Base-by-base conservation (phyloP, 1,140 invertebrate genomes). In the Panulirus ornatus region DNA sequence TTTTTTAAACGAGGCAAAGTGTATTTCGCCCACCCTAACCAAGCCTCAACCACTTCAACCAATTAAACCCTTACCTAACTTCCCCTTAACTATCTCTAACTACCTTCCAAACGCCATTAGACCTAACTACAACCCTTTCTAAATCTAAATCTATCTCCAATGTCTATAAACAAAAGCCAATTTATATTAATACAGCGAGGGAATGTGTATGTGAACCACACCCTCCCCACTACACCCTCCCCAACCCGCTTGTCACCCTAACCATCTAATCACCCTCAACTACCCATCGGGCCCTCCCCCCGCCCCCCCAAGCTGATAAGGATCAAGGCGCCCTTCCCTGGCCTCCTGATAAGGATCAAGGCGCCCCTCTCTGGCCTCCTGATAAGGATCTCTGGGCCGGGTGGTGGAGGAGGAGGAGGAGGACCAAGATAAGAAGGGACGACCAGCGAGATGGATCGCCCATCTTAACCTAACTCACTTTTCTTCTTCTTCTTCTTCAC, bases 371-470 rank as follows among this genome's bases (percentile, higher is more conserved):
- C 78, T 51, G 22, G 78, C 44, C 47, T 42, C 27, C 16, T 22
- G 82, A 84, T 84, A 84, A 27, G n/a, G 82, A 84, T 84, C 82
- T 84, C 58, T 30, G 58, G 66, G 40, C 58, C 82, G 82, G 82
- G 71, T 84, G 82, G 82, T 51, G 58, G 82, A 16, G 9, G 82
- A 84, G 71, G 82, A 40, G 63, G 40, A 19, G 82, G 82, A 63
- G 27, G 82, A 63, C 30, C 27, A 9, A 44, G 16, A 30, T 34
- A n/a, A 30, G 36, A n/a, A 63, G 47, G 58, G 36, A 2, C 11
- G 54, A 19, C 54, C 54, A 58, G 54, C 22, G 54, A n/a, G n/a
- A n/a, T n/a, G n/a, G n/a, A n/a, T n/a, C n/a, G n/a, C n/a, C n/a
- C n/a, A n/a, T n/a, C n/a, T n/a, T n/a, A n/a, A n/a, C n/a, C 54